These are phyloP conservation scores for Serranus cabrilla DNA, from an alignment of 2,797 vertebrate genomes.

Conservation along the genomic window DNA sequence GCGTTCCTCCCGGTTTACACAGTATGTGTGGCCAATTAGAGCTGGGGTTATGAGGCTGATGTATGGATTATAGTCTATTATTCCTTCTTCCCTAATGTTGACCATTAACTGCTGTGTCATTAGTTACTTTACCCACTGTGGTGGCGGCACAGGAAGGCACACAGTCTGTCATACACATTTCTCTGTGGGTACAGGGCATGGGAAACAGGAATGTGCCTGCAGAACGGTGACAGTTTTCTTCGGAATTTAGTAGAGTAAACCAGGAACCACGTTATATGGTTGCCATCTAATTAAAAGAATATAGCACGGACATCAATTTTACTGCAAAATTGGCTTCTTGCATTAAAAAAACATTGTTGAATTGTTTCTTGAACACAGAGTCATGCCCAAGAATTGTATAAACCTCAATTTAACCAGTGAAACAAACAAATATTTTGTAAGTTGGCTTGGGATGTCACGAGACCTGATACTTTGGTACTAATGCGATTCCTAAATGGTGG, in stretches of 20 bases:
- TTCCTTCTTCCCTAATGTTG: constrained; percentile 81
- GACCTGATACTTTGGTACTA: too few species aligned
- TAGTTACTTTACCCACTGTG: constrained; percentile 81
- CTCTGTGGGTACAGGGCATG: constrained; percentile 58
- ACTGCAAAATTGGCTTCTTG: constrained; percentile 16
- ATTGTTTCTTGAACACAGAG: constrained; percentile 7
- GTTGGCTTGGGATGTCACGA: not conserved
- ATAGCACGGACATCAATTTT: constrained; percentile 31
- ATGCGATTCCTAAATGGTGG: too few species aligned
- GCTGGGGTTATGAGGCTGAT: constrained; percentile 82
- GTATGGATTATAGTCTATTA: constrained; percentile 85
- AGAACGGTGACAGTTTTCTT: constrained; percentile 64
- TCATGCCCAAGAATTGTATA: constrained; percentile 7
- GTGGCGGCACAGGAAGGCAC: constrained; percentile 77
- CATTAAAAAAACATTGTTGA: constrained; percentile 15
- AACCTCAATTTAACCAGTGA: constrained; percentile 27
- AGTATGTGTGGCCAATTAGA: constrained; percentile 88
- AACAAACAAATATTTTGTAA: constrained; percentile 19
- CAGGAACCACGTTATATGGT: constrained; percentile 61
- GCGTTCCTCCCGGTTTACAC: constrained; percentile 71
- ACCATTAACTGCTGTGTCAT: constrained; percentile 83
- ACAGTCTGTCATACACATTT: constrained; percentile 76
- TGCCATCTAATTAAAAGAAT: constrained; percentile 70
- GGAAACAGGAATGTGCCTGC: constrained; percentile 64
- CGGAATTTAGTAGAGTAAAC: constrained; percentile 52